A percentile compares a stretch with the other conserved stretches of the same genome.
Conservation (phyloP, 2,797 vertebrate genomes). For the Apogon talboti region DNA sequence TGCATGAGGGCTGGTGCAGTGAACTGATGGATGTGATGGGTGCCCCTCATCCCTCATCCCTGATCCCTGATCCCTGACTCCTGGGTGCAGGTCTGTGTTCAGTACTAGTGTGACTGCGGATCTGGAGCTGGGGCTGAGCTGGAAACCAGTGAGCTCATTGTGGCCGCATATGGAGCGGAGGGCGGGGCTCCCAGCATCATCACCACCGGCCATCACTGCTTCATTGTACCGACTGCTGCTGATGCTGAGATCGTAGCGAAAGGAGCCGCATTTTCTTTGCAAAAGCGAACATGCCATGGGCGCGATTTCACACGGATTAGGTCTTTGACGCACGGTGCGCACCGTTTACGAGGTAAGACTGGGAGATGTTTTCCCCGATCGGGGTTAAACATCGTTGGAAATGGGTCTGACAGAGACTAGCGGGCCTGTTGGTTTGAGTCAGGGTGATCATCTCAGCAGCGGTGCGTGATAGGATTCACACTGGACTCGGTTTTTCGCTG, state of each 20-base stretch:
- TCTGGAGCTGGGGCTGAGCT: conserved; percentile 21
- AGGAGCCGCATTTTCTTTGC: conserved; percentile 7
- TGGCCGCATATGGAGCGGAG: conserved; percentile 71
- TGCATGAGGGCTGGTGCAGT: too few relatives aligned
- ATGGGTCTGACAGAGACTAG: conserved; percentile 44
- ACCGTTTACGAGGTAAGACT: conserved; percentile 82
- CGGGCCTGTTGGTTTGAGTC: conserved; percentile 54
- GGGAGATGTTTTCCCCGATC: not conserved
- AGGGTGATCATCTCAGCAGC: conserved; percentile 32
- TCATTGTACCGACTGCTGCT: conserved; percentile 84
- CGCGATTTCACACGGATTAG: conserved; percentile 66
- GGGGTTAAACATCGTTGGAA: conserved; percentile 18
- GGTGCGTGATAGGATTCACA: conserved; percentile 4
- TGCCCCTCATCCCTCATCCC: too few relatives aligned
- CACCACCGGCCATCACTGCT: conserved; percentile 78
- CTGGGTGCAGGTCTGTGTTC: too few relatives aligned
- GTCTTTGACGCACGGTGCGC: conserved; percentile 61
- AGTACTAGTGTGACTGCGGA: conserved; percentile 20
- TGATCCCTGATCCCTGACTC: too few relatives aligned
- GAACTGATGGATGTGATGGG: too few relatives aligned
- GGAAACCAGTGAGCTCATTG: conserved; percentile 81
- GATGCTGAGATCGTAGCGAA: conserved; percentile 82
- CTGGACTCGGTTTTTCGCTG: not conserved
- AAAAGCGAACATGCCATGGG: conserved; percentile 78
- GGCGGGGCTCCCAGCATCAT: conserved; percentile 87